Base-by-base conservation (phyloP, 2,113 vertebrate genomes). In the Ploceus nigricollis region DNA sequence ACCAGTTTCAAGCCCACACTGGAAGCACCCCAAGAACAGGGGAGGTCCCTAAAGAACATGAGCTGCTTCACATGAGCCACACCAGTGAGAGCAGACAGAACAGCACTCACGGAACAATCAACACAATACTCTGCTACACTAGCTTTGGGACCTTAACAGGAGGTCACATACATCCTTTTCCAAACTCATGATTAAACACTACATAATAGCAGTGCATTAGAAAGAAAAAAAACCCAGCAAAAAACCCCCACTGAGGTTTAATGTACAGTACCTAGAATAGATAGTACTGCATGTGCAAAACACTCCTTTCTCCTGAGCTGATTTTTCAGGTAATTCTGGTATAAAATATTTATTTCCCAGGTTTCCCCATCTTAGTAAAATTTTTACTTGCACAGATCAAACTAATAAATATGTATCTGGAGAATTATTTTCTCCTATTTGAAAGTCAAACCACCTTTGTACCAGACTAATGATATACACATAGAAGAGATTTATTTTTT, bases 121-220 rank as follows among this genome's bases (percentile, higher is more conserved):
- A 23, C 12, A 45, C 10, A 9, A 51, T 0, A 0, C 11, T 87
- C 24, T 13, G 6, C 30, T 50, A 13, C 57, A 33, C 30, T 4
- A 76, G 37, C 33, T 48, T 30, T 31, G 22, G 70, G 63, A 82
- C 27, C 60, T 84, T 2, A 71, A 16, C 50, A 37, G 28, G 30
- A 71, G 28, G 12, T 15, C n/a, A 77, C 15, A 37, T 6, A 15
- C 3, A 77, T 53, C 17, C 42, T 82, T 71, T 69, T 79, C 25
- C 70, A 82, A 82, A 65, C 31, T 72, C 37, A 56, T 2, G 0
- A 54, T 58, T 53, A 61, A 89, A 75, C 10, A 37, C 30, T 71
- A 77, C 23, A 30, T 44, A 89, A 58, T 6, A 73, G 37, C 22
- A 65, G 42, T 56, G 27, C 25, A 24, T 47, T 33, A 35, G 20